Percentiles rank a stretch among this genome's conserved stretches.
Evolutionary conservation across 1,140 invertebrate species (phyloP).

Genomic region (Zophobas atratus): DNA sequence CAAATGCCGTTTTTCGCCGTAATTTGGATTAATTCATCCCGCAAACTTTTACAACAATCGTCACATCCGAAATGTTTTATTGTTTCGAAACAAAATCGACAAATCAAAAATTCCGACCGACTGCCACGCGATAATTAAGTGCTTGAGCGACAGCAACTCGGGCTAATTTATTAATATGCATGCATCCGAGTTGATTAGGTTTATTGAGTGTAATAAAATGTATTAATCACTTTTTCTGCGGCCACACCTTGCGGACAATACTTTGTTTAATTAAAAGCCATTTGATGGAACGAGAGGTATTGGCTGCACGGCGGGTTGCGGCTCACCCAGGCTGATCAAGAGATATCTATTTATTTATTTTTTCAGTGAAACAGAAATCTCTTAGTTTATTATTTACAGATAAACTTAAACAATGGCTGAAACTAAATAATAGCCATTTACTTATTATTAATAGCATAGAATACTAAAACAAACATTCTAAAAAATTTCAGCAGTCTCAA

Average conservation of each 20-base stretch:
- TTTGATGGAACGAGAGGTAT: background rate
- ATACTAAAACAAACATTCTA: no score
- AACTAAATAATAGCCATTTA: background rate
- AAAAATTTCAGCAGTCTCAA: no score
- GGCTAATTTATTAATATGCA: conserved; percentile 13
- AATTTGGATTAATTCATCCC: conserved; percentile 43
- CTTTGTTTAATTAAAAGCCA: conserved; percentile 45
- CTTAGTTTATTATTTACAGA: background rate
- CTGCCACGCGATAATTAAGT: background rate
- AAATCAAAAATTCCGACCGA: background rate
- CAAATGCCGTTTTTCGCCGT: conserved; percentile 44
- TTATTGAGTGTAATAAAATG: conserved; percentile 44
- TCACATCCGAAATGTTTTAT: background rate
- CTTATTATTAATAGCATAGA: no score
- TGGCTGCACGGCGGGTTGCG: no score
- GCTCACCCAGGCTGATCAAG: no score
- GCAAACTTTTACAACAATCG: conserved; percentile 30
- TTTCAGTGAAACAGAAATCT: background rate
- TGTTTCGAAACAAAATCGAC: background rate
- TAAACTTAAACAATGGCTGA: background rate
- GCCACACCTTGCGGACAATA: conserved; percentile 30
- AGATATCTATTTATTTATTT: no score
- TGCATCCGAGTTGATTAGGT: conserved; percentile 23
- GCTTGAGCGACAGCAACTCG: background rate
- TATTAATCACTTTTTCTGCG: conserved; percentile 35